Conservation (phyloP, 2,797 vertebrate species). For the Paramormyrops hopkinsi region DNA sequence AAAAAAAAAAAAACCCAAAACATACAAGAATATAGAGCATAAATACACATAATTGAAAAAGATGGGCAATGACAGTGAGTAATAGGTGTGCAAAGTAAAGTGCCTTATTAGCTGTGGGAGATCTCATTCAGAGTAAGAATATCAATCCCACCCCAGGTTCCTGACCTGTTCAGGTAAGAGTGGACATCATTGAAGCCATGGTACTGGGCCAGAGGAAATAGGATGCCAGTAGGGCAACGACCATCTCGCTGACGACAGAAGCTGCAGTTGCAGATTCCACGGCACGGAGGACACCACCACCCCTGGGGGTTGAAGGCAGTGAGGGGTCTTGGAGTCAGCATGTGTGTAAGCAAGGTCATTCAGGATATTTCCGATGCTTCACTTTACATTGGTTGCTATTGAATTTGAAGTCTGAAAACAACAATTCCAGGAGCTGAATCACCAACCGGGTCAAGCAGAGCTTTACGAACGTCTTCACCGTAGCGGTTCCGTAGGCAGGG, state of each 20-base stretch:
- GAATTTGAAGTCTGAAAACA: neutral
- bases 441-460: conserved; percentile 62
- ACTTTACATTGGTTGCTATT: neutral
- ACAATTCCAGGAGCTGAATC: neutral
- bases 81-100: neutral
- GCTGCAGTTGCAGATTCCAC: conserved; percentile 71
- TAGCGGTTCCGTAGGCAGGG: conserved; percentile 69
- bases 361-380: neutral
- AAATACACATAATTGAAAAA: neutral
- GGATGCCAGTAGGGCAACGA: conserved; percentile 64
- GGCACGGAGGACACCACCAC: conserved; percentile 66
- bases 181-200: conserved; percentile 67
- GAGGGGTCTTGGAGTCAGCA: neutral
- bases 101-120: neutral
- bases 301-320: conserved; percentile 40
- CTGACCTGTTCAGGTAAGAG: conserved; percentile 53
- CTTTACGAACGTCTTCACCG: conserved; percentile 63
- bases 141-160: neutral
- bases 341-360: neutral
- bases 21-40: neutral
- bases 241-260: conserved; percentile 67
- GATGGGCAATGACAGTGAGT: neutral
- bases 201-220: conserved; percentile 64
- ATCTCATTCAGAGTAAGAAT: neutral
- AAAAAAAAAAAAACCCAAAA: neutral